Evolutionary conservation across 2,797 vertebrate genomes (phyloP), one percentile per base, ranked within the genome.

Genomic region (Enteromius radiatus): DNA sequence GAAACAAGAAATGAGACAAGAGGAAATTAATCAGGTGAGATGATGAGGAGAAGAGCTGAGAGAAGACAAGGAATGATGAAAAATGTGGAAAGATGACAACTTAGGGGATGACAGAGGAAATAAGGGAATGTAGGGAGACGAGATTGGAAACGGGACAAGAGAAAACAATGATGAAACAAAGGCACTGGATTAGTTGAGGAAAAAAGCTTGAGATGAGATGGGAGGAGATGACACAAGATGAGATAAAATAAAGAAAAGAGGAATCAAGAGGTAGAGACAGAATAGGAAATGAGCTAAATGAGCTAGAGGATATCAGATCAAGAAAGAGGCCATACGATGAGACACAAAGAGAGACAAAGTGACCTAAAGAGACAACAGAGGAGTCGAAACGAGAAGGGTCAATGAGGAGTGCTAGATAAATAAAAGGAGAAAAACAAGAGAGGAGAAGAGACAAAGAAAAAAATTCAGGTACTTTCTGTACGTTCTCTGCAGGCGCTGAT

Each of bases 401-500:
- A 61, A 12, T 61, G 2, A 28, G 12, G 56, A 61, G 56, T 28
- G 2, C 23, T 12, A 28, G 14, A 7, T 12, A 61, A 61, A 61
- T 61, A 14, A 61, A 12, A 61, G 5, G 26, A 61, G 26, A 15
- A 28, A 61, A 23, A 56, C 4, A 49, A 49, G 4, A 49, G 47
- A 19, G 3, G 47, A 49, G 12, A 45, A 45, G 43, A 21, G 7
- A 73, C 1, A 73, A 54, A 10, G 43, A 7, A 28, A 54, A 10
- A 12, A 28, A 28, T n/a, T 19, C 15, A 33, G 14, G 1, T 45
- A 47, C 68, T 17, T 54, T 45, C 26, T 43, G 11, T 4, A 49
- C 54, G 77, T 63, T 86, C 54, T 84, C 73, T 80, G 45, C 26
- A 68, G 69, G 76, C 49, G 9, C 67, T 80, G 85, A 87, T 81